Base-by-base conservation (phyloP, 2,888 invertebrate species). In the Plebejus melissa region DNA sequence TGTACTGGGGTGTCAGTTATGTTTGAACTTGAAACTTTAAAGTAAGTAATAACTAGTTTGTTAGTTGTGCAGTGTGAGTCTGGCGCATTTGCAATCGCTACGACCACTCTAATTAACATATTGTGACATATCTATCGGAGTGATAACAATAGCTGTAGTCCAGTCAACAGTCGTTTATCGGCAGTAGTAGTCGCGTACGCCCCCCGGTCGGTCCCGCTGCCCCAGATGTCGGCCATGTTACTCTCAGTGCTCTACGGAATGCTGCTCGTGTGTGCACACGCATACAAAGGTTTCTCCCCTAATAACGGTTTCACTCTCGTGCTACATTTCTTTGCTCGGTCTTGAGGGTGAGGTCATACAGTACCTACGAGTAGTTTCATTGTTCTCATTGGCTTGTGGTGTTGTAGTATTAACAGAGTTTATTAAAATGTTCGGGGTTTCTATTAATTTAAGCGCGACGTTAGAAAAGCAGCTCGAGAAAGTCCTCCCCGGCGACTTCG, bases 161-260 rank as follows among this genome's bases (percentile, higher is more conserved):
- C 87, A 86, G 86, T 87, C 85, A 86, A 87, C 81, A 88, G 79
- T 83, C 86, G 82, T 82, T 87, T 89, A 89, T 89, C 88, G 82
- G 76, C 81, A 82, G 82, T 82, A 83, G 80, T 82, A 77, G 76
- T 80, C 77, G 69, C 76, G 75, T 70, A 77, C 81, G 80, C 80
- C 80, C 79, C 77, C 77, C 74, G 77, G 57, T 57, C 50, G 50
- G 57, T 11, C 41, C 74, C 75, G 79, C 79, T 77, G 77, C 76
- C 60, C 50, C 32, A 32, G 58, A 74, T 72, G 75, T 78, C 75
- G 81, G 84, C 85, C 86, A 82, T 80, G 77, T 81, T 82, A 82
- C 78, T 83, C 77, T 81, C 82, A 76, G 82, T 88, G 83, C 76
- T 83, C 80, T 76, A 85, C 74, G 81, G 83, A 71, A 78, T 84